phyloP scores from a whole-genome alignment of 2,797 vertebrate genomes.

The Cheirogaleus major region DNA sequence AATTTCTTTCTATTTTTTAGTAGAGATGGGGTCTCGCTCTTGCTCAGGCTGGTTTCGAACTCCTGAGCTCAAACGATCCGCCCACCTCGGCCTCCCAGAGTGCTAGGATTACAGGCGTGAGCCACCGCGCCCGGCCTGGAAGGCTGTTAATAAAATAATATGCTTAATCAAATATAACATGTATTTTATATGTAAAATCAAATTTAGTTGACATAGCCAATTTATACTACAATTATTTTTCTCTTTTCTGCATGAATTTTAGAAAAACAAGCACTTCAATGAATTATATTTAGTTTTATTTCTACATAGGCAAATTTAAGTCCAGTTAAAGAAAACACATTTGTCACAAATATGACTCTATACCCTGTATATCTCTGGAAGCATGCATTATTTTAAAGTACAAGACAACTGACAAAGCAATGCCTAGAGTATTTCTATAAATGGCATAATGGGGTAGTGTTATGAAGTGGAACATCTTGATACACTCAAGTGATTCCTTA shows the following conservation, averaged over 20 bases:
- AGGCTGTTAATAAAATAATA: constrained; percentile 34
- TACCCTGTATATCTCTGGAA: constrained; percentile 71
- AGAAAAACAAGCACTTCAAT: constrained; percentile 64
- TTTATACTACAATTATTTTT: constrained; percentile 39
- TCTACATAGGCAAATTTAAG: constrained; percentile 66
- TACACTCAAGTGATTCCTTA: constrained; percentile 77
- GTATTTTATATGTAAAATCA: constrained; percentile 49
- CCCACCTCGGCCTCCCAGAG: no score
- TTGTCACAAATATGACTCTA: constrained; percentile 76
- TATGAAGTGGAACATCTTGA: constrained; percentile 83
- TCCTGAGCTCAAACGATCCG: no score
- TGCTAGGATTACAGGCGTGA: no score
- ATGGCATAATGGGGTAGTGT: constrained; percentile 76
- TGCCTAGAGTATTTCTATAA: constrained; percentile 80
- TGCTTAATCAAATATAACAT: constrained; percentile 39
- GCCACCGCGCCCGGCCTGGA: no score
- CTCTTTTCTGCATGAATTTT: constrained; percentile 45
- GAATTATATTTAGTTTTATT: constrained; percentile 71
- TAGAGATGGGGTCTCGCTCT: no score
- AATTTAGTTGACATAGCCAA: constrained; percentile 48
- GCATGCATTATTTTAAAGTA: constrained; percentile 75
- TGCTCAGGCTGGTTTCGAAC: no score
- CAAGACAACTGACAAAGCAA: constrained; percentile 80
- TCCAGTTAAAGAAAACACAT: constrained; percentile 65
- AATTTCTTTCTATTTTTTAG: no score